These are phyloP conservation scores for Empidonax alnorum DNA, from an alignment of 2,113 vertebrate species.

Conservation along the genomic window DNA sequence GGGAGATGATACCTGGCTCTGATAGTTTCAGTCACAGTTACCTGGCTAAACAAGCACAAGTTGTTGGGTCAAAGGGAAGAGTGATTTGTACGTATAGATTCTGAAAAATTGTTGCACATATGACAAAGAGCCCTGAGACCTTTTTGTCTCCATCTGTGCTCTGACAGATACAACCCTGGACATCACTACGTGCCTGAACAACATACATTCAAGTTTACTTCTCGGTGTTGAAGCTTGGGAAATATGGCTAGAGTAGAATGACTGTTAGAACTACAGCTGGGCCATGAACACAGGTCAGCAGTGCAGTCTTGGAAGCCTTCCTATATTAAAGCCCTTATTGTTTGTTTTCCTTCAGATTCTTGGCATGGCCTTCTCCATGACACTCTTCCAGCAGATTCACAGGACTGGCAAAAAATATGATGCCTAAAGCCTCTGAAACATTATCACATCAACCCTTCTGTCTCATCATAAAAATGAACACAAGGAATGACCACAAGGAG, in stretches of 20 bases:
- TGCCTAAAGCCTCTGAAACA: conserved; percentile 79
- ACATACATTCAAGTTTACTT: background rate
- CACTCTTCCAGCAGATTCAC: conserved; percentile 97
- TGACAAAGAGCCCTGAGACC: background rate
- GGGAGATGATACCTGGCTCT: background rate
- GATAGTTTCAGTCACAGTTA: background rate
- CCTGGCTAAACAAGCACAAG: background rate
- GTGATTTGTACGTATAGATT: background rate
- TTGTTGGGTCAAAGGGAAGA: background rate
- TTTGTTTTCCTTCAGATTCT: conserved; percentile 85
- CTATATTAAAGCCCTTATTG: background rate
- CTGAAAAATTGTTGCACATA: background rate
- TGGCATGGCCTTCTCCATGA: conserved; percentile 99
- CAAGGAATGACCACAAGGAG: conserved; percentile 1
- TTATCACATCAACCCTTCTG: conserved; percentile 32
- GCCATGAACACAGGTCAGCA: background rate
- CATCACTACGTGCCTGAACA: background rate
- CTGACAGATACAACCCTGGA: background rate
- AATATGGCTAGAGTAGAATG: background rate
- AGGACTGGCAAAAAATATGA: conserved; percentile 98
- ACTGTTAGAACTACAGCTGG: background rate
- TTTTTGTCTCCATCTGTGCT: background rate
- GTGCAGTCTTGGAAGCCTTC: background rate
- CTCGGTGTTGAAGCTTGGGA: background rate
- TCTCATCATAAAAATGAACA: conserved; percentile 36